Base-by-base conservation (phyloP, 1,140 invertebrate species). In the Drosophila carrolli region DNA sequence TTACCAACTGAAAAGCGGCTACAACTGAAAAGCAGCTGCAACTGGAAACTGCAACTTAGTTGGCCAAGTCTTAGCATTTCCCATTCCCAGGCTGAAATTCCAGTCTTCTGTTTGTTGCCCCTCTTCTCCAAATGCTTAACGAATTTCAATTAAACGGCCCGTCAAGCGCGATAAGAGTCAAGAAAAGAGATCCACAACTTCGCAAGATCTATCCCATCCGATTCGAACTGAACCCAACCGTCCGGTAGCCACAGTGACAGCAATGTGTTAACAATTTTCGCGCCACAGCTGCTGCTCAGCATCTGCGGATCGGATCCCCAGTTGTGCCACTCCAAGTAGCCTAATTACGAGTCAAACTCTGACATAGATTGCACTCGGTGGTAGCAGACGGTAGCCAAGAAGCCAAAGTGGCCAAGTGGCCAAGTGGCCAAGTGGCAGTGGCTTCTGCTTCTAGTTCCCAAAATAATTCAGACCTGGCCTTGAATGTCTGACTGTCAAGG, bases 201-300 rank as follows among this genome's bases (percentile, higher is more conserved):
- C 37, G 16, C 44, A 40, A 58, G 66, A 55, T 50, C 59, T 23
- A 68, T 48, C 46, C 55, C 5, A 62, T 35, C 16, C 55, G 43
- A 38, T 46, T 32, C 53, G 32, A 54, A 19, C 44, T 35, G 53
- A 43, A 47, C 57, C 23, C 2, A 70, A n/a, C 27, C 55, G 44
- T 76, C 65, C 67, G 48, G 81, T 57, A 63, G 68, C 58, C 63
- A 40, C 74, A 82, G 60, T 84, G 84, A 89, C 84, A 89, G 84
- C 84, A 80, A 88, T 88, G 84, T 89, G 84, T 88, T 88, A 88
- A 88, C 84, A 74, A 89, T 88, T 89, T 88, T 89, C 83, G 83
- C 83, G 83, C 80, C 84, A 80, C 79, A 82, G 72, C 80, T 77
- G 77, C 14, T 54, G 54, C 32, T 48, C 35, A 48, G 40, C 51